Conservation (phyloP, 2,888 invertebrate species). For the Pasiphila rectangulata region DNA sequence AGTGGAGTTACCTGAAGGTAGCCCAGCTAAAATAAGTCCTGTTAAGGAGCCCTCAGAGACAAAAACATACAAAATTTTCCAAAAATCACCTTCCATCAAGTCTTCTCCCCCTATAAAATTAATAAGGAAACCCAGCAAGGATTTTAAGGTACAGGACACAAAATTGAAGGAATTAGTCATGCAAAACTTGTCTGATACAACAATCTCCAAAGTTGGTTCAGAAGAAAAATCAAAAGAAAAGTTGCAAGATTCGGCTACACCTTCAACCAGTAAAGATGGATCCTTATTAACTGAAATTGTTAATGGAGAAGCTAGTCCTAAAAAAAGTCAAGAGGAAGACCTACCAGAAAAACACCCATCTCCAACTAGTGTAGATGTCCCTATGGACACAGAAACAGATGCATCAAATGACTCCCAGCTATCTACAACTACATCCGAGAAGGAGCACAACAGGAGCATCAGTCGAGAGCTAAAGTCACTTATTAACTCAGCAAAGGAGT, state of each 20-base stretch:
- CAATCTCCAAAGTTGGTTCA: not conserved
- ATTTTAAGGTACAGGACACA: slow-evolving; percentile 8
- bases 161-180: slow-evolving; percentile 2
- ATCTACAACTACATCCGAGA: slow-evolving; percentile 54
- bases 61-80: slow-evolving; percentile 1
- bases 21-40: slow-evolving; percentile 2
- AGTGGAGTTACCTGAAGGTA: slow-evolving; percentile 9
- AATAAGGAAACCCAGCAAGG: slow-evolving; percentile 15
- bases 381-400: slow-evolving; percentile 41
- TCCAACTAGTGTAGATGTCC: slow-evolving; percentile 2
- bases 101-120: slow-evolving; percentile 19
- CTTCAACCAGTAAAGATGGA: slow-evolving; percentile 13
- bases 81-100: slow-evolving; percentile 13
- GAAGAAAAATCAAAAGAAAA: slow-evolving; percentile 4
- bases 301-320: slow-evolving; percentile 6
- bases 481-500: slow-evolving; percentile 84
- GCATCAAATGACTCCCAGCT: slow-evolving; percentile 56
- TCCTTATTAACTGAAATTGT: not conserved
- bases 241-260: slow-evolving; percentile 6
- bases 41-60: slow-evolving; percentile 3
- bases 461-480: slow-evolving; percentile 83
- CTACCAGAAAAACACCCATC: not conserved
- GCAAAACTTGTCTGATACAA: not conserved
- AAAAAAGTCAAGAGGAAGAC: slow-evolving; percentile 9
- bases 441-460: slow-evolving; percentile 66